phyloP scores from a whole-genome alignment of 1,140 invertebrate species.

The Coboldia fuscipes region DNA sequence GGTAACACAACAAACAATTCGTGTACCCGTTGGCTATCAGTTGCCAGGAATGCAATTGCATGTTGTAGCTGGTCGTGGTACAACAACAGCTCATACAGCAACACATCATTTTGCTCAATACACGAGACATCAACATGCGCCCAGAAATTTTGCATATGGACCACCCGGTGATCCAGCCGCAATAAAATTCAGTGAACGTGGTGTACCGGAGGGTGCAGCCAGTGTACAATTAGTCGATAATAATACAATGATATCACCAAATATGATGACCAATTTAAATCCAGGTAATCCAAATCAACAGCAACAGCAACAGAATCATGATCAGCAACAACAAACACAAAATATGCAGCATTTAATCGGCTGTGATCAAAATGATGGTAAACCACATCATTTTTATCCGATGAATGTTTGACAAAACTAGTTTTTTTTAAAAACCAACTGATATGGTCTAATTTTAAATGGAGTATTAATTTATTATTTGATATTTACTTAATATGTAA shows the following conservation, averaged over 20 bases:
- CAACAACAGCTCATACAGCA: conserved; percentile 7
- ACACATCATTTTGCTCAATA: conserved; percentile 16
- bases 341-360: conserved; percentile 12
- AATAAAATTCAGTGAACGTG: conserved; percentile 28
- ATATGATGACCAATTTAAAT: conserved; percentile 10
- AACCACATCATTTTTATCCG: conserved; percentile 24
- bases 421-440: no score
- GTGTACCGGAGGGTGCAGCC: conserved; percentile 38
- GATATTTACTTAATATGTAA: not conserved
- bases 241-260: conserved; percentile 22
- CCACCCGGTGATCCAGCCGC: conserved; percentile 19
- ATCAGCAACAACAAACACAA: conserved; percentile 4
- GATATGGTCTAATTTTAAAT: conserved; percentile 9
- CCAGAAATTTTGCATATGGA: conserved; percentile 17
- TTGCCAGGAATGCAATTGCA: conserved; percentile 19
- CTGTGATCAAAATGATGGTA: no score
- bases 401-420: conserved; percentile 29
- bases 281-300: conserved; percentile 8
- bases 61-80: conserved; percentile 22
- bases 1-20: conserved; percentile 22
- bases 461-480: not conserved
- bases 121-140: conserved; percentile 17
- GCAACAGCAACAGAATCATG: conserved; percentile 7
- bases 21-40: conserved; percentile 19
- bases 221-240: conserved; percentile 26